Base-by-base conservation (phyloP, 2,797 vertebrate genomes). In the Parauchenoglanis ngamensis region DNA sequence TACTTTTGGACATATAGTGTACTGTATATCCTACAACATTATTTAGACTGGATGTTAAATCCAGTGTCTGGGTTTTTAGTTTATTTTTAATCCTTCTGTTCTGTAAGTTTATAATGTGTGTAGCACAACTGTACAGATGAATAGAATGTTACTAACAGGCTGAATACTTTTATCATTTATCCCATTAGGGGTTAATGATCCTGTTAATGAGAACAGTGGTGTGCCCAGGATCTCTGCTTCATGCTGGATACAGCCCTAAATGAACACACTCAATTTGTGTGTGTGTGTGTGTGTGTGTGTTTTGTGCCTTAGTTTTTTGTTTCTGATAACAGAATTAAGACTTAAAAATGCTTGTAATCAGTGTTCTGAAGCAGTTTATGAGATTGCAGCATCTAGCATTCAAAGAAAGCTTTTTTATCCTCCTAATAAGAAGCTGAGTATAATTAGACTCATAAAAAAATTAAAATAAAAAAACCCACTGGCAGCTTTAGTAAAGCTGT, bases 221-320 rank as follows among this genome's bases (percentile, higher is more conserved):
- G 49, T 28, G 49, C n/a, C n/a, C 73, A 54, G 73, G 73, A 77
- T 78, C n/a, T 57, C 8, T 78, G 76, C 76, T 35, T 57, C 52
- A 78, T 57, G n/a, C 75, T 54, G 46, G 72, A 49, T n/a, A 7
- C 52, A 52, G 2, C 73, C 49, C 7, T 4, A n/a, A 56, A 78
- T 56, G 31, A 7, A 21, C 25, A 54, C 49, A 21, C n/a, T 0
- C 28, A 31, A n/a, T n/a, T 3, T 31, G n/a, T 68, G 13, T 68
- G 28, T 68, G n/a, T 67, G n/a, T 15, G 65, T 28, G 28, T 35
- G 67, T 49, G 23, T 49, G 44, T 49, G 5, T 15, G 5, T 46
- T 15, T 52, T n/a, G 23, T 75, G 23, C 12, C 12, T 49, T 75
- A 49, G 13, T 25, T 11, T 7, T 76, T 52, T 52, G 1, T 31